A percentile compares a stretch with the other conserved stretches of the same genome.
phyloP scores from a whole-genome alignment of 2,113 vertebrate genomes.

The Alces alces region DNA sequence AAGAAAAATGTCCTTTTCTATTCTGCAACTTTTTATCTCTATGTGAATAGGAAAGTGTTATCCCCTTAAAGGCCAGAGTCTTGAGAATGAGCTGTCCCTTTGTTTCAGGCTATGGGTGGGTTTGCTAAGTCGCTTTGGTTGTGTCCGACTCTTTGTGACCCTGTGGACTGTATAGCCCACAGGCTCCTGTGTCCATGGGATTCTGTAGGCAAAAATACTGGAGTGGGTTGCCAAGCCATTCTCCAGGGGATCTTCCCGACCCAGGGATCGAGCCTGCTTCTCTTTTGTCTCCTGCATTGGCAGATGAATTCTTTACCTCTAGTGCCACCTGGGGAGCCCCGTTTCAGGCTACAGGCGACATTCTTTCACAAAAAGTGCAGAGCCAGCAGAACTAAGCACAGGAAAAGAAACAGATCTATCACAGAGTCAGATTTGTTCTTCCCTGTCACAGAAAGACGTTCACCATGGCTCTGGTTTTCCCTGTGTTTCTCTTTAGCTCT shows the following conservation, averaged over 20 bases:
- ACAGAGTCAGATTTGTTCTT: background rate
- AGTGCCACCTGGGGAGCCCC: background rate
- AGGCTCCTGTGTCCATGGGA: background rate
- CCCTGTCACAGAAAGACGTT: background rate
- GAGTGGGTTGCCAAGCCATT: background rate
- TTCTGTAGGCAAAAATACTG: background rate
- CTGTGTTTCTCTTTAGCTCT: background rate
- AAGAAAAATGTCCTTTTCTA: background rate
- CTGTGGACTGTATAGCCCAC: background rate
- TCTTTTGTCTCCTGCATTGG: background rate
- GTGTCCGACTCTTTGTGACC: background rate
- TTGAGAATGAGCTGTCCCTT: background rate
- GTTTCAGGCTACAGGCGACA: background rate
- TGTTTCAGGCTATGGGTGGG: background rate
- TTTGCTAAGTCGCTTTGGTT: background rate
- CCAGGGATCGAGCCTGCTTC: background rate
- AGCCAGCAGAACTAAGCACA: background rate
- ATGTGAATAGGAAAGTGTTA: background rate
- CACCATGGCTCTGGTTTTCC: background rate
- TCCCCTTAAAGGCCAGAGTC: background rate
- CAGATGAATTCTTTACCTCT: background rate
- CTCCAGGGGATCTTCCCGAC: background rate
- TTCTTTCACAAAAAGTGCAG: background rate
- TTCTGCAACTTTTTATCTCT: background rate
- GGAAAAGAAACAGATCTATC: background rate